Evolutionary conservation across 1,140 invertebrate genomes (phyloP).

Genomic region (Pseudomyrmex cubaensis): DNA sequence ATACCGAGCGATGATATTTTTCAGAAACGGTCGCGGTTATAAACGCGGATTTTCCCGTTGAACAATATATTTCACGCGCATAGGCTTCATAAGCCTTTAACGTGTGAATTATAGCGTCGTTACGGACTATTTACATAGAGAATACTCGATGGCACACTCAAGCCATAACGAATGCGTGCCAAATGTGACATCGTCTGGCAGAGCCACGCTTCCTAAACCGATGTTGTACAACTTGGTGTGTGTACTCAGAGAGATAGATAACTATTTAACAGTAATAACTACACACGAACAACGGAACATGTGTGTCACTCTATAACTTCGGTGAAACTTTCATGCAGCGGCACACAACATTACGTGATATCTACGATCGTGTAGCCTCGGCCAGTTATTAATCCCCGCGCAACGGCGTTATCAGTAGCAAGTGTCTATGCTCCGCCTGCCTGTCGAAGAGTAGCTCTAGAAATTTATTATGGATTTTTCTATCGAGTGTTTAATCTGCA

Average conservation of each 20-base stretch:
- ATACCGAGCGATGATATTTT: no score
- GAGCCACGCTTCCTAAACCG: not conserved
- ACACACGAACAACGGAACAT: not conserved
- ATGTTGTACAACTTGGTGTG: not conserved
- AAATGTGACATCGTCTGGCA: not conserved
- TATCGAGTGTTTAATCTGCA: not conserved
- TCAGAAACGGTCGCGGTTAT: no score
- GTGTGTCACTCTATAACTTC: conserved; percentile 1
- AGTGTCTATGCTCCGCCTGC: not conserved
- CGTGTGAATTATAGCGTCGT: no score
- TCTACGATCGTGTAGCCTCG: not conserved
- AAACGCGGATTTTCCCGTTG: not conserved
- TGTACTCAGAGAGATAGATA: conserved; percentile 9
- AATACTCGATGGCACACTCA: not conserved
- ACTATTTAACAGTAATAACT: conserved; percentile 22
- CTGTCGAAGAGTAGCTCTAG: not conserved
- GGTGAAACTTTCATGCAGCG: conserved; percentile 6
- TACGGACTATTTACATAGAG: not conserved
- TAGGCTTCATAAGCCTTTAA: no score
- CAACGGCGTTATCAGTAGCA: not conserved
- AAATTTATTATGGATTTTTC: not conserved
- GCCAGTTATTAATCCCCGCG: not conserved
- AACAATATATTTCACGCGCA: not conserved
- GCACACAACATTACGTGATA: not conserved
- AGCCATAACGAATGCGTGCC: not conserved